A percentile compares a stretch with the other conserved stretches of the same genome.
Evolutionary conservation across 2,113 vertebrate species (phyloP).

Genomic region (Ginglymostoma cirratum): DNA sequence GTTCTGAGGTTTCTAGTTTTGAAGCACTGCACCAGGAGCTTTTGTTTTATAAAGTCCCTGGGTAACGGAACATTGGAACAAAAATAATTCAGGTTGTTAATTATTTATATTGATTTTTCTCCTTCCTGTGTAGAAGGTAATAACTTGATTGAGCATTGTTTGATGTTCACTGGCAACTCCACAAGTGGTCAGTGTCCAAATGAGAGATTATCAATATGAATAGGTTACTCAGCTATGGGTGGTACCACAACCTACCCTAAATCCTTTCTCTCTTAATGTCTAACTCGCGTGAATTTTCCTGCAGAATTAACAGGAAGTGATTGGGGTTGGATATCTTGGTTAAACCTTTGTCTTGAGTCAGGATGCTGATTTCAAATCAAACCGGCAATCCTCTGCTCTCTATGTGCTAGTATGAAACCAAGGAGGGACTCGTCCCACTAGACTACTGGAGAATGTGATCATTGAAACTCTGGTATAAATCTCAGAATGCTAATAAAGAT

Average conservation of each 20-base stretch:
- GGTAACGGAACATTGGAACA: neutral
- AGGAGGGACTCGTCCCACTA: neutral
- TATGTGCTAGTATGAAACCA: neutral
- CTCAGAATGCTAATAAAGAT: neutral
- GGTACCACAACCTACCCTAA: neutral
- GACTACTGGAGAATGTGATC: neutral
- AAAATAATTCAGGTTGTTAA: neutral
- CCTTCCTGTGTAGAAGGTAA: neutral
- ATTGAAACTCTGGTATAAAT: neutral
- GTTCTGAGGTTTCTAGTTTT: too few species aligned
- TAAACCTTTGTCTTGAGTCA: neutral
- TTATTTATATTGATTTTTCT: neutral
- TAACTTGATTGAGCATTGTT: neutral
- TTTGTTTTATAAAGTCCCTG: neutral
- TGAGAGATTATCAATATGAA: neutral
- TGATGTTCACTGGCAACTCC: neutral
- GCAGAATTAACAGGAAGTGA: neutral
- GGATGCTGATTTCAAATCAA: neutral
- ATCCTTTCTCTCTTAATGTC: neutral
- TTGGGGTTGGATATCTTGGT: neutral
- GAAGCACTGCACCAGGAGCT: too few species aligned
- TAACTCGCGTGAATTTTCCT: neutral
- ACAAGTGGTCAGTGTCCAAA: neutral
- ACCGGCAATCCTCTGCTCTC: neutral
- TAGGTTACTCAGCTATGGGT: neutral